Evolutionary conservation across 2,888 invertebrate species (phyloP).

Genomic region (Hirtodrosophila duncani): DNA sequence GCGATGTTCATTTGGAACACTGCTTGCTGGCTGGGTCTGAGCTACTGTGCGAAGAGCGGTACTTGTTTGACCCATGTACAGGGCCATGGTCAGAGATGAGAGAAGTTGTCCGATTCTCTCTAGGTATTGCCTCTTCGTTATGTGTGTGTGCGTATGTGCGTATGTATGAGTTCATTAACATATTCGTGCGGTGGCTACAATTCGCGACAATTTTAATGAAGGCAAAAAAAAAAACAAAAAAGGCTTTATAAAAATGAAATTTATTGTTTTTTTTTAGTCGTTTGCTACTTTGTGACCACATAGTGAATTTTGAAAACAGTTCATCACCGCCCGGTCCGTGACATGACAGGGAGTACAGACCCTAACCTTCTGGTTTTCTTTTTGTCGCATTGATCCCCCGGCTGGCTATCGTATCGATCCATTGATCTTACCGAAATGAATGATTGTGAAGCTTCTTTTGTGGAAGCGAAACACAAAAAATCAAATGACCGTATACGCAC

Average conservation of each 20-base stretch:
- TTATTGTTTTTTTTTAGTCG: conserved; percentile 47
- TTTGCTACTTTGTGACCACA: conserved; percentile 25
- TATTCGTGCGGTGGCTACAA: conserved; percentile 59
- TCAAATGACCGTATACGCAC: conserved; percentile 29
- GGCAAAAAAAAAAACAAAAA: conserved; percentile 49
- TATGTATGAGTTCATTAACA: conserved; percentile 50
- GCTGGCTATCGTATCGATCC: conserved; percentile 63
- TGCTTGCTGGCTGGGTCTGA: too few species aligned
- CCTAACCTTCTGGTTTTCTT: conserved; percentile 30
- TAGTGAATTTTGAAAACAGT: conserved; percentile 56
- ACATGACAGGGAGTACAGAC: background rate
- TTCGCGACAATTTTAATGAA: conserved; percentile 69
- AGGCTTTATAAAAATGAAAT: too few species aligned
- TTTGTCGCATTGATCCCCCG: conserved; percentile 53
- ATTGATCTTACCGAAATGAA: conserved; percentile 73
- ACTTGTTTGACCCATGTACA: too few species aligned
- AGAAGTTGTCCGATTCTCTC: too few species aligned
- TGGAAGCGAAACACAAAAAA: conserved; percentile 32
- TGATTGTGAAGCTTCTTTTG: conserved; percentile 56
- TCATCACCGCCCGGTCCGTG: conserved; percentile 48
- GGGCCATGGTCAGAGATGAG: too few species aligned
- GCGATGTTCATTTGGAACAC: too few species aligned
- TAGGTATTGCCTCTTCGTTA: too few species aligned
- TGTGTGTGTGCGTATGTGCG: background rate
- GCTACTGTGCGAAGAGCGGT: too few species aligned